A percentile compares a stretch with the other conserved stretches of the same genome.
Conservation (phyloP, 35 echinoderm and acorn worm genomes). For the Ophiothrix spiculata region DNA sequence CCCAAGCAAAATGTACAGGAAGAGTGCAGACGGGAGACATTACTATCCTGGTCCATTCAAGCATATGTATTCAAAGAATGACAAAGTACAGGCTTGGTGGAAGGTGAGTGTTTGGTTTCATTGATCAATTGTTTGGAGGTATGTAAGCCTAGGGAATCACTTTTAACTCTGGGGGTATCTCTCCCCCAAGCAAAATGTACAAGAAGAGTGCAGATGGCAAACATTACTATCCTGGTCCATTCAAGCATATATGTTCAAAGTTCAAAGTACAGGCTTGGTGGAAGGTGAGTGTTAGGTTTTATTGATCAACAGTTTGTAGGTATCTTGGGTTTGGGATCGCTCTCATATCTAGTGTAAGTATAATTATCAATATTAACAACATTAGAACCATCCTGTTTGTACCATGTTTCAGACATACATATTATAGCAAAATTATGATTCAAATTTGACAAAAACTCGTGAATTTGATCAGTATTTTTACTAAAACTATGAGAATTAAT, state of each 20-base stretch:
- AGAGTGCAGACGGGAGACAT: slow-evolving; percentile 19
- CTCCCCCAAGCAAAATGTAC: slow-evolving; percentile 12
- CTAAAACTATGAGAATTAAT: no score
- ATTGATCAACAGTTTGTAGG: no score
- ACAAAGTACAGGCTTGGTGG: background rate
- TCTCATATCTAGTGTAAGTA: no score
- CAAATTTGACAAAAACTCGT: no score
- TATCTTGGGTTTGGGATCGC: no score
- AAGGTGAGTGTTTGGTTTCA: slow-evolving; percentile 36
- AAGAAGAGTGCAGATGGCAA: slow-evolving; percentile 27
- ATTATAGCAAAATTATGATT: no score
- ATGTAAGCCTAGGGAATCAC: no score
- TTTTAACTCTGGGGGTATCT: slow-evolving; percentile 34
- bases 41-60: slow-evolving; percentile 28
- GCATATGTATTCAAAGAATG: slow-evolving; percentile 40
- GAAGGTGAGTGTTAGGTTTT: slow-evolving; percentile 33
- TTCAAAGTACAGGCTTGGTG: background rate
- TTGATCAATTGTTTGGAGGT: no score
- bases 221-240: slow-evolving; percentile 27
- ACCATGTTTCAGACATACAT: no score
- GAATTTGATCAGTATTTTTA: no score
- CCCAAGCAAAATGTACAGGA: slow-evolving; percentile 9
- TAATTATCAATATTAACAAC: no score
- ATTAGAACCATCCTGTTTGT: no score
- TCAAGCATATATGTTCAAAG: slow-evolving; percentile 36